These are phyloP conservation scores for Scolopax bukidnonensis DNA, from an alignment of 2,797 vertebrate species.

Conservation along the genomic window DNA sequence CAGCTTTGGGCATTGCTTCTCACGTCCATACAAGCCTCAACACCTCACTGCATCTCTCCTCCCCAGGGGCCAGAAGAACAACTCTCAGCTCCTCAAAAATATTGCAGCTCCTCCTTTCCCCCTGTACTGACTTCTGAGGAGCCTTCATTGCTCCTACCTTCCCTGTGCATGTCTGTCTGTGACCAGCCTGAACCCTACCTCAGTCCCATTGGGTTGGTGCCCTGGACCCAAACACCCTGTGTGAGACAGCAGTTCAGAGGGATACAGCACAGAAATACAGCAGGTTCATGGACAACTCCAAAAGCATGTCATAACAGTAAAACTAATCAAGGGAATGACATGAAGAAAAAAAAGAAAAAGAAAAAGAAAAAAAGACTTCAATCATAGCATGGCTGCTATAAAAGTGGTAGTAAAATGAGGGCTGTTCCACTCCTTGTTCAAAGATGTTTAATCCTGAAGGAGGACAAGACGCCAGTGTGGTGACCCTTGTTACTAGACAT, in stretches of 20 bases:
- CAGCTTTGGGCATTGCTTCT: background rate
- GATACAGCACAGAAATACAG: background rate
- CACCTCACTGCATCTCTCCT: background rate
- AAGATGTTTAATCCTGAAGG: background rate
- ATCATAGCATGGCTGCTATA: background rate
- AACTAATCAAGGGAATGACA: background rate
- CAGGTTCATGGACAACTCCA: background rate
- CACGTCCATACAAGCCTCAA: background rate
- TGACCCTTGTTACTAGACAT: background rate
- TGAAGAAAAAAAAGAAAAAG: background rate
- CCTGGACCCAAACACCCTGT: background rate
- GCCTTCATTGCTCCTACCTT: background rate
- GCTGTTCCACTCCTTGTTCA: background rate
- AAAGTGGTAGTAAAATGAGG: background rate
- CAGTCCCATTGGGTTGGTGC: background rate
- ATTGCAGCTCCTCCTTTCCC: background rate
- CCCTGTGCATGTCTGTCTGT: fast-evolving
- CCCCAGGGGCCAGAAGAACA: background rate
- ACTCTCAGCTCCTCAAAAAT: background rate
- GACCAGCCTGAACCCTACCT: background rate
- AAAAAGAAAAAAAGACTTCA: background rate
- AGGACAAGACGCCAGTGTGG: background rate
- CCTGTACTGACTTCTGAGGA: background rate
- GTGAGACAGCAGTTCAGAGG: background rate
- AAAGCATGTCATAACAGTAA: background rate